Evolutionary conservation across 2,113 vertebrate species (phyloP).

Genomic region (Sinocyclocheilus anophthalmus): DNA sequence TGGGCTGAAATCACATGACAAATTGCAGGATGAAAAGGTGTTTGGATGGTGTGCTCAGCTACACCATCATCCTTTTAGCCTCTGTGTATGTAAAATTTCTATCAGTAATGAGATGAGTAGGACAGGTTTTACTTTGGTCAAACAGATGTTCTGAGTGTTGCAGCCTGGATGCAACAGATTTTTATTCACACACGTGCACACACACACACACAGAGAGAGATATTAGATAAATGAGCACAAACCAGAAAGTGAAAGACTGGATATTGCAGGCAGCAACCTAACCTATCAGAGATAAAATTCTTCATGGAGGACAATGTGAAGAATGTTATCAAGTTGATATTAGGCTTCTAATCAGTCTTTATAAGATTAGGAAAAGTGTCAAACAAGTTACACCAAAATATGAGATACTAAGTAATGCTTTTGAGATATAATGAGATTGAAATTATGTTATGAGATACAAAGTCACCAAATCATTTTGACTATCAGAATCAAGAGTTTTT

Average conservation of each 20-base stretch:
- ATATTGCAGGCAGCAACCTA: not conserved
- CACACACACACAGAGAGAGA: no score
- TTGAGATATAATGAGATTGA: no score
- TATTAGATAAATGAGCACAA: not conserved
- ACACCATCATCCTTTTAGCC: constrained; percentile 19
- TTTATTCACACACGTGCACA: no score
- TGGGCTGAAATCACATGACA: constrained; percentile 56
- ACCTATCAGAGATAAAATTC: not conserved
- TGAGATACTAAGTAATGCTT: not conserved
- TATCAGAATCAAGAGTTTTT: no score
- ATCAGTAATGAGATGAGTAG: constrained; percentile 1
- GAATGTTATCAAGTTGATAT: not conserved
- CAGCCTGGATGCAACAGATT: not conserved
- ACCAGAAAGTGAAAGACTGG: not conserved
- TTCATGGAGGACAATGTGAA: not conserved
- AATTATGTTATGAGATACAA: no score
- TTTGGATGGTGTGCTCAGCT: constrained; percentile 16
- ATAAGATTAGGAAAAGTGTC: not conserved
- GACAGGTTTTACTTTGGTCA: not conserved
- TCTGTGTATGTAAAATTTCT: not conserved
- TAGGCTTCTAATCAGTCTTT: not conserved
- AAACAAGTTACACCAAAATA: not conserved
- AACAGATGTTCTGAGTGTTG: not conserved
- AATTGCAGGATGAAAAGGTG: constrained; percentile 32
- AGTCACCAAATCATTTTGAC: no score